Evolutionary conservation across 2,113 vertebrate genomes (phyloP).

Genomic region (Pseudorectes ferrugineus): DNA sequence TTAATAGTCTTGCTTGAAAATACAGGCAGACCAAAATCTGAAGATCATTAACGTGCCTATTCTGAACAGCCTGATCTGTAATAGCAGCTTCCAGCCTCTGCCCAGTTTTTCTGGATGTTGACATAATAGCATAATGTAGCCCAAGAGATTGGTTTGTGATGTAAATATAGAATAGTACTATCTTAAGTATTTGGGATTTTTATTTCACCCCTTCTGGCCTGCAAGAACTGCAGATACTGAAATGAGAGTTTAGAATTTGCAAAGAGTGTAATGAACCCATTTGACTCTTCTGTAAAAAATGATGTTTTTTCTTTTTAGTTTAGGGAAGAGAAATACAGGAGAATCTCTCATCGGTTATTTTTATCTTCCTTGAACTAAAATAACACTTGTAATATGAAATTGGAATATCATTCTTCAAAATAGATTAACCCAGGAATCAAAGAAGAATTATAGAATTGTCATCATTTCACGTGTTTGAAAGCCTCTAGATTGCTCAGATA

Average conservation of each 20-base stretch:
- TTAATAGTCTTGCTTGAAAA: neutral
- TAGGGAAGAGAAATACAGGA: neutral
- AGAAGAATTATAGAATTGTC: neutral
- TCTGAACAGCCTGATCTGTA: neutral
- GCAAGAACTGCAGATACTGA: neutral
- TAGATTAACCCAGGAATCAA: neutral
- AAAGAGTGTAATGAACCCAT: neutral
- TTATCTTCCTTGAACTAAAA: neutral
- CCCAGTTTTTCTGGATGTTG: neutral
- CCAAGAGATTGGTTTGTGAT: neutral
- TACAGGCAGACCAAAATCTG: neutral
- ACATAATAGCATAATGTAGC: neutral
- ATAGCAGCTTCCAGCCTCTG: neutral
- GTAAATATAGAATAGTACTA: neutral
- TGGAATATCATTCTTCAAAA: neutral
- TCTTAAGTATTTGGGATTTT: neutral
- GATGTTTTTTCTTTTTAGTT: fast-evolving
- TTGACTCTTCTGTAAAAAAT: neutral
- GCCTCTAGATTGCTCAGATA: neutral
- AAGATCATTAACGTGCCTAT: neutral
- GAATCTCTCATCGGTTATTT: neutral
- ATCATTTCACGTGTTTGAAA: neutral
- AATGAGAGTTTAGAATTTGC: neutral
- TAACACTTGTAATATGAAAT: neutral
- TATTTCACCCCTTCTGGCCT: neutral